Conservation (phyloP, 2,113 vertebrate species). For the Anthoscopus minutus region DNA sequence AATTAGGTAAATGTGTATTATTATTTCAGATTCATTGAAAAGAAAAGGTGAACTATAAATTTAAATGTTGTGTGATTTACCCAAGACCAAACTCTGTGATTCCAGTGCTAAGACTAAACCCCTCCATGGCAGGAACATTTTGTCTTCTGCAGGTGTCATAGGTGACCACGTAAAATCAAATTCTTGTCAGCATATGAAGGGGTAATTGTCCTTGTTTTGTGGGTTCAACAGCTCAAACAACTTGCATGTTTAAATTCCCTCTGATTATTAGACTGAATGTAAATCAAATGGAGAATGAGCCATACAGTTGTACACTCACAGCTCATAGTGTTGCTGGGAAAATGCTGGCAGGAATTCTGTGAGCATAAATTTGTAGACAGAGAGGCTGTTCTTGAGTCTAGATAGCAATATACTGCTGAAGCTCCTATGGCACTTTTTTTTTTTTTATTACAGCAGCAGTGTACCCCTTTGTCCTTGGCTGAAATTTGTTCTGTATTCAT, state of each 20-base stretch:
- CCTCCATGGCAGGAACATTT: not conserved
- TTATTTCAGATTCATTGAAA: not conserved
- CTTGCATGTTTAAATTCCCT: not conserved
- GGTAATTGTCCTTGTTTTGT: not conserved
- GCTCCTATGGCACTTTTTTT: not conserved
- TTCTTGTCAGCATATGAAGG: not conserved
- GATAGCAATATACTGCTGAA: not conserved
- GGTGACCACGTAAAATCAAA: not conserved
- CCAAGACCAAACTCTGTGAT: not conserved
- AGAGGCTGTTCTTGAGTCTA: not conserved
- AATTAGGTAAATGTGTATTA: not conserved
- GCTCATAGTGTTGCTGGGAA: not conserved
- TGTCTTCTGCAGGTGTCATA: not conserved
- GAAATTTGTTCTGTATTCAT: slow-evolving; percentile 12
- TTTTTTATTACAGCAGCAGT: not conserved
- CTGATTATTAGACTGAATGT: not conserved
- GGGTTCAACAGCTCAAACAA: not conserved
- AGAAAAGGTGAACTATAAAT: not conserved
- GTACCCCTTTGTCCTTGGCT: slow-evolving; percentile 38
- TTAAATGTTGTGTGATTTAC: not conserved
- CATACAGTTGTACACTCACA: not conserved
- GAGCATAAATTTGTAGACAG: not conserved
- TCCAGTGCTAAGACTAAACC: not conserved
- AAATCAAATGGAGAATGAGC: not conserved
- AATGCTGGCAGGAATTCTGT: not conserved